Evolutionary conservation across 2,888 invertebrate species (phyloP).

Genomic region (Sarcophaga rosellei): DNA sequence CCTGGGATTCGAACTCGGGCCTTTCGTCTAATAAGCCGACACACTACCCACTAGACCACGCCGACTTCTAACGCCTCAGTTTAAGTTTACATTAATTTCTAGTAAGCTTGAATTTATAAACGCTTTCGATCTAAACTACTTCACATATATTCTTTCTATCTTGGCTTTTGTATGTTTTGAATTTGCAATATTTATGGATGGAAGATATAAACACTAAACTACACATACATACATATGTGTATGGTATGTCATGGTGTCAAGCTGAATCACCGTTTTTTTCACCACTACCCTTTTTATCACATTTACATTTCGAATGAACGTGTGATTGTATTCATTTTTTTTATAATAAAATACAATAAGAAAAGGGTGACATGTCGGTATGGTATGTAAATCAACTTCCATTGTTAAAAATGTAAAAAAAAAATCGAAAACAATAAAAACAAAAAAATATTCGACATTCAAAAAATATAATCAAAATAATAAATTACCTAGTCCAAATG

Average conservation of each 20-base stretch:
- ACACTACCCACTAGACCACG: too few species aligned
- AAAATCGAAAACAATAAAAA: slow-evolving; percentile 63
- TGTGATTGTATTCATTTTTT: slow-evolving; percentile 49
- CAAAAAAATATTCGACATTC: slow-evolving; percentile 73
- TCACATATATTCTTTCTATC: neutral
- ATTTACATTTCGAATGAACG: slow-evolving; percentile 46
- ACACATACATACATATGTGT: neutral
- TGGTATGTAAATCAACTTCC: slow-evolving; percentile 82
- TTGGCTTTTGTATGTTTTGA: too few species aligned
- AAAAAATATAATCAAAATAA: slow-evolving; percentile 79
- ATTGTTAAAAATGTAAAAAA: slow-evolving; percentile 76
- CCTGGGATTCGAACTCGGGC: too few species aligned
- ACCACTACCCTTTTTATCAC: slow-evolving; percentile 46
- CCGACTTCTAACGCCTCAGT: too few species aligned
- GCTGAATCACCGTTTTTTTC: slow-evolving; percentile 11
- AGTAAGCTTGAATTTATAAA: too few species aligned
- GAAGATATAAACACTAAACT: too few species aligned
- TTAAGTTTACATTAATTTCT: too few species aligned
- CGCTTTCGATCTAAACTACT: too few species aligned
- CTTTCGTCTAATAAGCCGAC: too few species aligned
- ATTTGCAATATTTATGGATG: too few species aligned
- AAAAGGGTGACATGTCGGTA: slow-evolving; percentile 77
- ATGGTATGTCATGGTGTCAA: slow-evolving; percentile 3
- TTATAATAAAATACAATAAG: slow-evolving; percentile 49
- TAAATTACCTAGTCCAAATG: slow-evolving; percentile 80